Conservation (phyloP, 2,113 vertebrate species). For the Sinocyclocheilus anshuiensis region DNA sequence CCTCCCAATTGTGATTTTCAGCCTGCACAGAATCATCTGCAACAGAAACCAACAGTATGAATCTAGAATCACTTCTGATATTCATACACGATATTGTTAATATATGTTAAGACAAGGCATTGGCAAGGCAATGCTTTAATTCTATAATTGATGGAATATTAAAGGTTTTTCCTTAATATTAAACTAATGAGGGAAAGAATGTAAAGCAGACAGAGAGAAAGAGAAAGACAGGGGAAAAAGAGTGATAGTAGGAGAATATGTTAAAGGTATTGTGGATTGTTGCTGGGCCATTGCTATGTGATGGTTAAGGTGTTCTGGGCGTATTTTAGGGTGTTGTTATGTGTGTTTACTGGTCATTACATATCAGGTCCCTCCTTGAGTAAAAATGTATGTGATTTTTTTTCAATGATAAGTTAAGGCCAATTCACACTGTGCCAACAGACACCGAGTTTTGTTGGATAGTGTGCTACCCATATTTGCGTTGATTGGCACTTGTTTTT, state of each 20-base stretch:
- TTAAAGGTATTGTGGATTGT: no score
- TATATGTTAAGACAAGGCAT: no score
- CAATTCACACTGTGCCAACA: no score
- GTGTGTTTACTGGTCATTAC: neutral
- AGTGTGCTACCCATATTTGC: no score
- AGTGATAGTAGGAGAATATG: neutral
- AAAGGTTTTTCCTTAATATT: neutral
- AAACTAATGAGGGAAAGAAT: neutral
- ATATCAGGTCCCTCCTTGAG: neutral
- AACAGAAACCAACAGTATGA: neutral
- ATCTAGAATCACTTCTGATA: neutral
- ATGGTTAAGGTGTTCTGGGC: neutral
- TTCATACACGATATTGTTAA: neutral
- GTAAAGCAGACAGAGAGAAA: neutral
- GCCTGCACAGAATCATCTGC: constrained; percentile 7
- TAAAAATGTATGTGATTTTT: neutral
- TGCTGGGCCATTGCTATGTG: neutral
- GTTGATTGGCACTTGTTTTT: no score
- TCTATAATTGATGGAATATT: neutral
- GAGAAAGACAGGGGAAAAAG: neutral
- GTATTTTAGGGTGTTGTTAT: neutral
- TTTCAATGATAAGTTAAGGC: neutral
- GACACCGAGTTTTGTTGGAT: no score
- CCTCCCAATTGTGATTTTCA: neutral
- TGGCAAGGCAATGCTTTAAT: neutral